A percentile compares a stretch with the other conserved stretches of the same genome.
These are phyloP conservation scores for Drosophila atripex DNA, from an alignment of 2,888 invertebrate genomes.

Conservation along the genomic window DNA sequence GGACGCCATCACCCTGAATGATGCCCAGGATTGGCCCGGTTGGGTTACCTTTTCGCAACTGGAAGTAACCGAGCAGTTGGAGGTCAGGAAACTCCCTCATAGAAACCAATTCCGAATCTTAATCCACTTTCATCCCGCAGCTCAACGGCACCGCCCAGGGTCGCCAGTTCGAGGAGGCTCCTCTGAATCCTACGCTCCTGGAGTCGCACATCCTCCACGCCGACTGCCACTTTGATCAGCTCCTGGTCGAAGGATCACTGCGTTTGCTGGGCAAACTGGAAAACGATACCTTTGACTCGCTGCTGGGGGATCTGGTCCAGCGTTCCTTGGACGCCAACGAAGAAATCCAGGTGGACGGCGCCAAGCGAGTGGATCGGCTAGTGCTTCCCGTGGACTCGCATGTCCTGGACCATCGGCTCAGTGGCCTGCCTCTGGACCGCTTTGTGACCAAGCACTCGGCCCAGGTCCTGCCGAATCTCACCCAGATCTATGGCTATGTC, in stretches of 20 bases:
- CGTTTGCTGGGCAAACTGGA: conserved; percentile 84
- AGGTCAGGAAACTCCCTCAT: conserved; percentile 82
- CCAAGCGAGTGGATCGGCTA: conserved; percentile 84
- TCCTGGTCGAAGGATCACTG: conserved; percentile 85
- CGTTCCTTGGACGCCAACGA: conserved; percentile 81
- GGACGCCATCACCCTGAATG: conserved; percentile 84
- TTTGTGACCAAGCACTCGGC: conserved; percentile 85
- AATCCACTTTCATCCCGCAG: conserved; percentile 74
- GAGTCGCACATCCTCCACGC: conserved; percentile 83
- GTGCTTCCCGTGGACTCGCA: conserved; percentile 82
- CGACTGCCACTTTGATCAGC: conserved; percentile 84
- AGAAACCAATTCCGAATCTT: background rate
- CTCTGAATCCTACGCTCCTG: conserved; percentile 84
- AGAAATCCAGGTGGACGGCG: conserved; percentile 82
- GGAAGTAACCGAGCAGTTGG: conserved; percentile 84
- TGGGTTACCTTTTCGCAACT: conserved; percentile 85
- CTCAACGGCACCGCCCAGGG: conserved; percentile 85
- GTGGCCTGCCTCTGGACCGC: conserved; percentile 83
- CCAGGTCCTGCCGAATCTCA: conserved; percentile 83
- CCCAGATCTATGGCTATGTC: conserved; percentile 83
- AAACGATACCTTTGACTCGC: conserved; percentile 78
- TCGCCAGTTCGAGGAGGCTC: conserved; percentile 81
- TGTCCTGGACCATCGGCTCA: conserved; percentile 84
- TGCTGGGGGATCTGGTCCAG: conserved; percentile 85
- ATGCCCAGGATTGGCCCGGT: conserved; percentile 83